A percentile compares a stretch with the other conserved stretches of the same genome.
These are phyloP conservation scores for Leptura quadrifasciata DNA, from an alignment of 2,888 invertebrate genomes.

Conservation along the genomic window DNA sequence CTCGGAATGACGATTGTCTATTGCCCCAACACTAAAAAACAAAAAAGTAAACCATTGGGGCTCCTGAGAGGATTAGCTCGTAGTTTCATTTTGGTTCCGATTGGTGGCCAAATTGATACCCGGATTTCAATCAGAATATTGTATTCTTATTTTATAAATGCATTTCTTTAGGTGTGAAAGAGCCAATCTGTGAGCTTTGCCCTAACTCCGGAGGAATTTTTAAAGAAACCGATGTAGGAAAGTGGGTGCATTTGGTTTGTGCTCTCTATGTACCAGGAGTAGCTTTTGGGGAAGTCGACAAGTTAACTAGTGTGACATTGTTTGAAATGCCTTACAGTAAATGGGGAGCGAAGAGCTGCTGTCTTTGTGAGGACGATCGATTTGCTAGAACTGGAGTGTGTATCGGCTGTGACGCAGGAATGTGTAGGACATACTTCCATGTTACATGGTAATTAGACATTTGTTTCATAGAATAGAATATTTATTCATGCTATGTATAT, in stretches of 20 bases:
- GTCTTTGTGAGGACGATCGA: constrained; percentile 90
- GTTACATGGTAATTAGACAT: constrained; percentile 88
- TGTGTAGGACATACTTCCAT: constrained; percentile 98
- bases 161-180: constrained; percentile 79
- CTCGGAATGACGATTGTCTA: too few relatives aligned
- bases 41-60: too few relatives aligned
- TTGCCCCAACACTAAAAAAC: too few relatives aligned
- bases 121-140: neutral
- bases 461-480: too few relatives aligned
- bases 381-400: constrained; percentile 95
- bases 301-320: constrained; percentile 92
- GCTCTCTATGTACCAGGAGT: constrained; percentile 98
- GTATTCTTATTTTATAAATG: neutral
- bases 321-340: constrained; percentile 98
- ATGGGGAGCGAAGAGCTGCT: constrained; percentile 96
- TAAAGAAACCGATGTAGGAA: constrained; percentile 97
- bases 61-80: too few relatives aligned
- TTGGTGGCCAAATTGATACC: too few relatives aligned
- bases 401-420: constrained; percentile 98
- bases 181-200: constrained; percentile 96
- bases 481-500: too few relatives aligned
- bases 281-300: constrained; percentile 96
- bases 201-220: constrained; percentile 94
- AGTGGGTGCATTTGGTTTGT: constrained; percentile 98
- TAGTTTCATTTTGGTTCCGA: too few relatives aligned